Percentiles rank a stretch among this genome's conserved stretches.
These are phyloP conservation scores for Anodontia alba DNA, from an alignment of 2,888 invertebrate species.

Conservation along the genomic window DNA sequence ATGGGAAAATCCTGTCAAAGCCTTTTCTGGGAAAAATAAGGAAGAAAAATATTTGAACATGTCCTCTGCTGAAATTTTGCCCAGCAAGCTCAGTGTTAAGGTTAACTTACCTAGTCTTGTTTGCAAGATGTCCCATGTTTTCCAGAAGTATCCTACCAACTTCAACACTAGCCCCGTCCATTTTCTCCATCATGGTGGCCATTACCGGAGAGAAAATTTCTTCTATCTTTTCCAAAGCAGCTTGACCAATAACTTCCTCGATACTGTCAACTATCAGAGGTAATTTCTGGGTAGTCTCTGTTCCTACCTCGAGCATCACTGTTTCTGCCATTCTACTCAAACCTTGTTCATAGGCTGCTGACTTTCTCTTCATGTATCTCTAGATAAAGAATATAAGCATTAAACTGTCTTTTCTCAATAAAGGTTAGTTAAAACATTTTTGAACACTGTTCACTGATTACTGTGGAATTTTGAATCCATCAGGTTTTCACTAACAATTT, in stretches of 20 bases:
- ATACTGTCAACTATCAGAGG: constrained; percentile 26
- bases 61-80: too few relatives aligned
- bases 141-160: neutral
- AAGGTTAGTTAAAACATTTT: too few relatives aligned
- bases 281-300: constrained; percentile 38
- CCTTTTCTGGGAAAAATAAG: too few relatives aligned
- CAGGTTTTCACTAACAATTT: too few relatives aligned
- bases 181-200: neutral
- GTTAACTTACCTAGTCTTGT: neutral
- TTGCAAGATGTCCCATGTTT: neutral
- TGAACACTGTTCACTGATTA: too few relatives aligned
- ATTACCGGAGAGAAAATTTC: constrained; percentile 20
- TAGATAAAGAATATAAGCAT: neutral
- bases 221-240: constrained; percentile 26
- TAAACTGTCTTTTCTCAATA: too few relatives aligned
- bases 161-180: neutral
- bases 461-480: too few relatives aligned
- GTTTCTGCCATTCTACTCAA: neutral
- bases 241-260: constrained; percentile 42
- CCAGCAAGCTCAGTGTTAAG: too few relatives aligned
- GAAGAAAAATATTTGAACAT: too few relatives aligned
- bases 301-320: neutral
- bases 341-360: constrained; percentile 22
- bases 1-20: too few relatives aligned
- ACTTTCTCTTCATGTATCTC: constrained; percentile 23